Percentiles rank a stretch among this genome's conserved stretches.
phyloP scores from a whole-genome alignment of 2,888 invertebrate genomes.

The Agonopterix arenella region DNA sequence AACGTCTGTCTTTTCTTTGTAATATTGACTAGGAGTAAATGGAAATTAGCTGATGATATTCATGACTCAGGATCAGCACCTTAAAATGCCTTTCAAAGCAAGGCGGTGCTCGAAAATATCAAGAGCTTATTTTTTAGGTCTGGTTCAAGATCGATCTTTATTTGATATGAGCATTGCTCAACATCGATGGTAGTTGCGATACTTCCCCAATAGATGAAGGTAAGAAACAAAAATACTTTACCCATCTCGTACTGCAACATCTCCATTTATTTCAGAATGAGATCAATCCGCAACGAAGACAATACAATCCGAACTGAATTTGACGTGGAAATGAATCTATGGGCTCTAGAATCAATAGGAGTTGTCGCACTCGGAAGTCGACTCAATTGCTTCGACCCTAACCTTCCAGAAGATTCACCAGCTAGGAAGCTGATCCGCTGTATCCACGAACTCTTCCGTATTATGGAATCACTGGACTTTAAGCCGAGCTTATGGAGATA shows the following conservation, averaged over 20 bases:
- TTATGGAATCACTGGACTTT: conserved; percentile 14
- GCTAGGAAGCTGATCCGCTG: conserved; percentile 42
- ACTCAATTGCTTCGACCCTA: conserved; percentile 45
- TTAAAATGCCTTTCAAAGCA: too few relatives aligned
- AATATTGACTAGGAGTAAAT: too few relatives aligned
- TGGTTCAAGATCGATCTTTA: too few relatives aligned
- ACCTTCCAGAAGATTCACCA: conserved; percentile 45
- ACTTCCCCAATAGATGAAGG: too few relatives aligned
- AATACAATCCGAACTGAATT: conserved; percentile 76
- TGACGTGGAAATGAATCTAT: conserved; percentile 74
- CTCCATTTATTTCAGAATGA: conserved; percentile 54
- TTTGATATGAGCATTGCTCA: too few relatives aligned
- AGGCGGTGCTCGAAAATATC: too few relatives aligned
- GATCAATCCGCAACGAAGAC: conserved; percentile 60
- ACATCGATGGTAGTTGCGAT: too few relatives aligned
- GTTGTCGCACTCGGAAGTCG: conserved; percentile 55
- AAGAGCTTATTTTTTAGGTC: too few relatives aligned
- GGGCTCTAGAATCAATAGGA: conserved; percentile 78
- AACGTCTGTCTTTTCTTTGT: too few relatives aligned
- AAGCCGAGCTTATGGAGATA: conserved; percentile 46
- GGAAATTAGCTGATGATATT: too few relatives aligned
- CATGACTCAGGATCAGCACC: too few relatives aligned
- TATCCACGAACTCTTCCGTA: conserved; percentile 36
- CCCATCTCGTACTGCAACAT: background rate
- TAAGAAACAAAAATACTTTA: background rate